Evolutionary conservation across 1,140 invertebrate genomes (phyloP), one percentile per base, ranked within the genome.

Genomic region (Sipha flava): DNA sequence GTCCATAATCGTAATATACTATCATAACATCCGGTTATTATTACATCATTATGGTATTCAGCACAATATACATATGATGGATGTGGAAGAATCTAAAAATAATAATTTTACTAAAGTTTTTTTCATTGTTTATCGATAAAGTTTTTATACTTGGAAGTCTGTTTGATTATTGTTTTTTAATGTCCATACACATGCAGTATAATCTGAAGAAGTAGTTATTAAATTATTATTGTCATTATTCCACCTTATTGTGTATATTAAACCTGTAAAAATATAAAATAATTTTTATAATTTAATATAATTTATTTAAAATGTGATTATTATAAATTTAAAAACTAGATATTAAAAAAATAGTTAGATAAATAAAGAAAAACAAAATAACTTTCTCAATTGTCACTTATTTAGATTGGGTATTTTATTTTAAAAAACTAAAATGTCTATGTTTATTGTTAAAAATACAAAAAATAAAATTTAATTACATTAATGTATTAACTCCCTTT

Each of bases 41-140:
- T 83, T 29, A 88, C 83, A 23, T 37, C 0, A 21, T 34, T 85
- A 81, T 9, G 86, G 84, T 37, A 84, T 82, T 14, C 86, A 2
- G 88, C 88, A 79, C 86, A 87, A 81, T 92, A 92, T 9, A 92
- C 89, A 84, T 90, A 92, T 1, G 88, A 88, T 18, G 91, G 90
- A 85, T 92, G 91, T 26, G 89, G 87, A 52, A 92, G 83, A 77
- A 89, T 84, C 85, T 89, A 79, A n/a, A 81, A 83, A 62, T 70
- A 45, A 43, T 45, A 5, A 10, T 26, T 68, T 43, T 26, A 57
- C 14, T 3, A 26, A 68, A 1, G 43, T 16, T n/a, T 7, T 18
- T 43, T 68, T 68, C 9, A 23, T 49, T 49, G 47, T 14, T 14
- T 49, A 18, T 49, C n/a, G 10, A 62, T n/a, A 31, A 62, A 7